phyloP scores from a whole-genome alignment of 2,113 vertebrate genomes.

The Gymnogyps californianus region DNA sequence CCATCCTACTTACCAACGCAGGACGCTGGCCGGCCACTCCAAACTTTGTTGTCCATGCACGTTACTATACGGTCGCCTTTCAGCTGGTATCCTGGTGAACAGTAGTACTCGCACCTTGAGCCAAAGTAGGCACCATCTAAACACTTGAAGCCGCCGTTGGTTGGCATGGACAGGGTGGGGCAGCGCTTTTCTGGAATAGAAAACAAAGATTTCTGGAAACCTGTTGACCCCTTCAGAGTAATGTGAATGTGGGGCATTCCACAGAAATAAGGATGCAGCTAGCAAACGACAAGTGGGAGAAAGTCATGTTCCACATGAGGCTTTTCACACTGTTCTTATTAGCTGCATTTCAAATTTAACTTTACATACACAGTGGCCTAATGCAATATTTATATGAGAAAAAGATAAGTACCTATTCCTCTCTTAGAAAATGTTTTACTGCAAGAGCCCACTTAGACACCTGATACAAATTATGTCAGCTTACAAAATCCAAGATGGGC shows the following conservation, averaged over 20 bases:
- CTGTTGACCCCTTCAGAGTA: neutral
- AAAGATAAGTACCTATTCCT: neutral
- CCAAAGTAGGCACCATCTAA: conserved; percentile 92
- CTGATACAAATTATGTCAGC: neutral
- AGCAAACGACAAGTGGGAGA: neutral
- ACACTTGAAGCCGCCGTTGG: conserved; percentile 91
- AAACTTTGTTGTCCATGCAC: conserved; percentile 86
- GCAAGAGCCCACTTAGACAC: neutral
- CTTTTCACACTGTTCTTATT: neutral
- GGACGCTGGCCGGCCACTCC: conserved; percentile 82
- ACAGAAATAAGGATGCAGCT: neutral
- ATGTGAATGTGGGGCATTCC: rapidly evolving
- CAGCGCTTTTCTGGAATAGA: conserved; percentile 87
- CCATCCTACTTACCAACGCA: conserved; percentile 85
- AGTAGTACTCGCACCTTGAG: conserved; percentile 94
- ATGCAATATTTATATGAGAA: neutral
- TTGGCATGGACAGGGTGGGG: conserved; percentile 83
- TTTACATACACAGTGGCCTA: neutral
- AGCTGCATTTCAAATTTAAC: neutral
- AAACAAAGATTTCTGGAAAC: neutral
- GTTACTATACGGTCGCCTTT: conserved; percentile 84
- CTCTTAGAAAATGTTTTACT: neutral
- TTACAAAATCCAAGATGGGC: neutral
- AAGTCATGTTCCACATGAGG: neutral
- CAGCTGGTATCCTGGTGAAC: conserved; percentile 87